Conservation (phyloP, 2,888 invertebrate genomes). For the Netelia inedita region DNA sequence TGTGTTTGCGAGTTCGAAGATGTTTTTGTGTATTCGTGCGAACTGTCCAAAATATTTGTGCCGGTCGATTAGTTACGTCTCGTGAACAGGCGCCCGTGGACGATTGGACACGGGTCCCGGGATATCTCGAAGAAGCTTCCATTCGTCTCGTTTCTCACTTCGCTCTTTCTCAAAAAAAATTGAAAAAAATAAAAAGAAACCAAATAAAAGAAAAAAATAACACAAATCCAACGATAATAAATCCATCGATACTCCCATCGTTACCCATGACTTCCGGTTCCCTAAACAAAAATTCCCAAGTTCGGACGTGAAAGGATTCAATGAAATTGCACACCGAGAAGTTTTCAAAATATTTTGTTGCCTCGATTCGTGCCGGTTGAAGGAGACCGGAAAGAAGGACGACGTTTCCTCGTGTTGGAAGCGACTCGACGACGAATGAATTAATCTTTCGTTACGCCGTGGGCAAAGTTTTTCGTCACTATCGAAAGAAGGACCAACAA, state of each 20-base stretch:
- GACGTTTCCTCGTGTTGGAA: not conserved
- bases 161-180: not conserved
- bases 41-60: constrained; percentile 64
- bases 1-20: constrained; percentile 26
- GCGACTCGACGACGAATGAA: constrained; percentile 13
- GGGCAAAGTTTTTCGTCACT: not conserved
- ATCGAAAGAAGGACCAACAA: not conserved
- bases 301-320: not conserved
- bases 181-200: not conserved
- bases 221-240: not conserved
- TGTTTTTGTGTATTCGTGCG: constrained; percentile 48
- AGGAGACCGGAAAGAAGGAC: constrained; percentile 11
- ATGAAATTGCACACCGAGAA: not conserved
- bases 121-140: constrained; percentile 18
- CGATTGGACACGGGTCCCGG: constrained; percentile 57
- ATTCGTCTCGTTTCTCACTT: not conserved
- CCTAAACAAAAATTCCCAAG: not conserved
- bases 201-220: not conserved
- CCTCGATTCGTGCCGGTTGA: constrained; percentile 51
- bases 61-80: constrained; percentile 61
- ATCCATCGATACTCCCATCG: not conserved
- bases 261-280: constrained; percentile 18
- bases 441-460: constrained; percentile 43
- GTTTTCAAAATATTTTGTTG: constrained; percentile 61
- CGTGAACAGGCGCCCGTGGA: constrained; percentile 30